phyloP scores from a whole-genome alignment of 1,140 invertebrate genomes.

The Adoxophyes honmai region DNA sequence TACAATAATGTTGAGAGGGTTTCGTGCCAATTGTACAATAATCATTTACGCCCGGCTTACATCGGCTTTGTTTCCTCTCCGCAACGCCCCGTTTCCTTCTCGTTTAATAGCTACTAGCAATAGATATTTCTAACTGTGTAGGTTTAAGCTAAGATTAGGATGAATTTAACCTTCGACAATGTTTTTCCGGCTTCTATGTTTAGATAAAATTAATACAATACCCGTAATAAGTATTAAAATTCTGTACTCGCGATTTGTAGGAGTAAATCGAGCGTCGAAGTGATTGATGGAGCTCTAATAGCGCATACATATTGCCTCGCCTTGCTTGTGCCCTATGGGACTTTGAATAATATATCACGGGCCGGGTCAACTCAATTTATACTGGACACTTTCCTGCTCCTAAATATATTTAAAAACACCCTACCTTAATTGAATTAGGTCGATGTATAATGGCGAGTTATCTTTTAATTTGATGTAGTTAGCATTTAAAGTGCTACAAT shows the following conservation, averaged over 20 bases:
- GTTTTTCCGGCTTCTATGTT: too few relatives aligned
- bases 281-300: conserved; percentile 11
- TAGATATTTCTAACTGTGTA: conserved; percentile 1
- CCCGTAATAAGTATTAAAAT: too few relatives aligned
- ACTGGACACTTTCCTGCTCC: too few relatives aligned
- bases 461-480: too few relatives aligned
- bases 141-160: too few relatives aligned
- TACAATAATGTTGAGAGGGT: conserved; percentile 16
- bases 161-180: too few relatives aligned
- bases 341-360: not conserved
- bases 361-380: too few relatives aligned
- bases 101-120: conserved; percentile 16
- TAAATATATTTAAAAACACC: too few relatives aligned
- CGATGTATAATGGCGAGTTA: too few relatives aligned
- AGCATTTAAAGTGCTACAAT: too few relatives aligned
- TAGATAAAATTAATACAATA: too few relatives aligned
- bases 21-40: conserved; percentile 16
- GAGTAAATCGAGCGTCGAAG: not conserved
- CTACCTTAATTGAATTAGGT: too few relatives aligned
- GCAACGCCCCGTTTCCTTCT: conserved; percentile 20
- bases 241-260: not conserved
- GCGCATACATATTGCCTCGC: conserved; percentile 2
- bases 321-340: not conserved
- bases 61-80: conserved; percentile 24
- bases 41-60: conserved; percentile 18